These are phyloP conservation scores for Prionailurus viverrinus DNA, from an alignment of 2,113 vertebrate genomes.

Conservation along the genomic window DNA sequence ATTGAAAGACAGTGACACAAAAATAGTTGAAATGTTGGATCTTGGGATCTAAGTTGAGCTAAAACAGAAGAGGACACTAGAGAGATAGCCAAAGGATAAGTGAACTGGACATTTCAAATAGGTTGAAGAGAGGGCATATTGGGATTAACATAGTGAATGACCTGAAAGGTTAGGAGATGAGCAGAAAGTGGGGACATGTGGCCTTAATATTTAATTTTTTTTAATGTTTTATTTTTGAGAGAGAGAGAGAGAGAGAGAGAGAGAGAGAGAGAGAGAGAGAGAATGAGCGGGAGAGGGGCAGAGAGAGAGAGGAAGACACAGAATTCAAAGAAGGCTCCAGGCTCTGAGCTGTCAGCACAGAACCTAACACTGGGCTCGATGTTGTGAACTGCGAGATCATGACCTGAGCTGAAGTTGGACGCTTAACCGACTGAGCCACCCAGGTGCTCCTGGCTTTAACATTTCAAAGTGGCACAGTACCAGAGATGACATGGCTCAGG, in stretches of 20 bases:
- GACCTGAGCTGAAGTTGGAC: no score
- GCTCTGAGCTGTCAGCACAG: no score
- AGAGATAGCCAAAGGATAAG: not conserved
- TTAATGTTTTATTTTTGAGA: no score
- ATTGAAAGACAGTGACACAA: not conserved
- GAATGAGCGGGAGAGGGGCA: no score
- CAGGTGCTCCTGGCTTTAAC: not conserved
- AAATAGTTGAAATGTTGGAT: constrained; percentile 9
- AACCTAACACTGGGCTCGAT: no score
- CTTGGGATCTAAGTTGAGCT: not conserved
- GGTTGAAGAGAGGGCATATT: not conserved
- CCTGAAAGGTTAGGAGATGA: not conserved
- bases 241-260: no score
- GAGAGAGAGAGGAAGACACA: no score
- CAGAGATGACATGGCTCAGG: not conserved
- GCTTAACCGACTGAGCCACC: no score
- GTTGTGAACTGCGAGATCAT: no score
- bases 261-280: no score
- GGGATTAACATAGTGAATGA: not conserved
- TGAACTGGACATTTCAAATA: not conserved
- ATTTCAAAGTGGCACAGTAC: not conserved
- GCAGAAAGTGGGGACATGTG: not conserved
- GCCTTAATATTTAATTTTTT: not conserved
- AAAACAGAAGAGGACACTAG: not conserved
- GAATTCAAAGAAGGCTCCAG: no score